These are phyloP conservation scores for Apamea anceps DNA, from an alignment of 2,888 invertebrate genomes.

Conservation along the genomic window DNA sequence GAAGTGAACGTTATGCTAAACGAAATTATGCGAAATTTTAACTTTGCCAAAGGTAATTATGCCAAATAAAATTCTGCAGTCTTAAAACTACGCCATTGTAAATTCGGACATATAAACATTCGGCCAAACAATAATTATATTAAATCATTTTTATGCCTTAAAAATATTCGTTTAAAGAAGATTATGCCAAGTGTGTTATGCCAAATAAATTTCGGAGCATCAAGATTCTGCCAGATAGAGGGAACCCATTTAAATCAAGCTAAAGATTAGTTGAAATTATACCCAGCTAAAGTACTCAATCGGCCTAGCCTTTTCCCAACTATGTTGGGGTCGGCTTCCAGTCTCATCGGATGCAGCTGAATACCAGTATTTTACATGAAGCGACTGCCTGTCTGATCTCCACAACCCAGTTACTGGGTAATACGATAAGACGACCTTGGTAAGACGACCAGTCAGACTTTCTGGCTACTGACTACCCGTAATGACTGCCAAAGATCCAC, in stretches of 20 bases:
- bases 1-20: too few species aligned
- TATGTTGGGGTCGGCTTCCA: not conserved
- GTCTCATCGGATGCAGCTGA: not conserved
- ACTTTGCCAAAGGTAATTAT: too few species aligned
- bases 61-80: too few species aligned
- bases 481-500: not conserved
- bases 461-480: not conserved
- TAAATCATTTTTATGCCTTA: too few species aligned
- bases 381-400: not conserved
- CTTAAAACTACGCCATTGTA: too few species aligned
- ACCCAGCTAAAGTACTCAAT: not conserved
- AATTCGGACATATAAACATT: too few species aligned
- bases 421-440: not conserved
- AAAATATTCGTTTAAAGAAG: too few species aligned
- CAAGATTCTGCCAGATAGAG: too few species aligned
- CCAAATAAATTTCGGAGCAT: too few species aligned
- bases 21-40: too few species aligned
- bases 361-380: not conserved
- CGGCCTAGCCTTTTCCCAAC: not conserved
- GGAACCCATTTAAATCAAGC: constrained; percentile 12
- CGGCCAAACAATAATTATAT: too few species aligned
- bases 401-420: not conserved
- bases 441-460: not conserved
- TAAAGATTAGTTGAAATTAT: not conserved
- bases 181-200: too few species aligned